Evolutionary conservation across 2,797 vertebrate genomes (phyloP).

Genomic region (Aulostomus chinensis): DNA sequence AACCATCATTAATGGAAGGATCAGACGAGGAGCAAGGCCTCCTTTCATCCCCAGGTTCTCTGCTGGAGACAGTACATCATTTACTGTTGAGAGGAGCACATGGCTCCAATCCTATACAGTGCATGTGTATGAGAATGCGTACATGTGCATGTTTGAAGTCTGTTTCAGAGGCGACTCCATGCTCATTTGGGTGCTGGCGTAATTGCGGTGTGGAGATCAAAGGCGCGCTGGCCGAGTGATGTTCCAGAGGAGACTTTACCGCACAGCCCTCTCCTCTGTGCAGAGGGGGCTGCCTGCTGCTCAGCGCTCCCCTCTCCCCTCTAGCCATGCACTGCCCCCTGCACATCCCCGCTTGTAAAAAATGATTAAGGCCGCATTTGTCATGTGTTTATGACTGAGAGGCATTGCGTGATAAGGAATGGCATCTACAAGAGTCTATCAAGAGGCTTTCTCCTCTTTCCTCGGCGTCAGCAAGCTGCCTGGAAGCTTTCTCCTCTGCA

Average conservation of each 20-base stretch:
- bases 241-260: slow-evolving; percentile 96
- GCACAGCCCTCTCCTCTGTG: slow-evolving; percentile 91
- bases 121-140: slow-evolving; percentile 77
- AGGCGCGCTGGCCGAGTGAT: slow-evolving; percentile 92
- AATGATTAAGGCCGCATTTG: slow-evolving; percentile 99
- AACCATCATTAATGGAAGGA: slow-evolving; percentile 80
- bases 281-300: slow-evolving; percentile 84
- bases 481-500: slow-evolving; percentile 73
- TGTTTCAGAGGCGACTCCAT: slow-evolving; percentile 81
- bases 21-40: slow-evolving; percentile 76
- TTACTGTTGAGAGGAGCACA: slow-evolving; percentile 78
- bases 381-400: slow-evolving; percentile 98
- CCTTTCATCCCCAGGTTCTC: slow-evolving; percentile 78
- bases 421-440: slow-evolving; percentile 89
- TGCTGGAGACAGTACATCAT: slow-evolving; percentile 80
- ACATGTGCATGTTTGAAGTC: slow-evolving; percentile 83
- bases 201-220: slow-evolving; percentile 99
- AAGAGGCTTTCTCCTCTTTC: slow-evolving; percentile 83
- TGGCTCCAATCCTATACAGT: slow-evolving; percentile 75
- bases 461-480: slow-evolving; percentile 56
- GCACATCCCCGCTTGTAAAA: slow-evolving; percentile 99
- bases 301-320: slow-evolving; percentile 92
- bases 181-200: slow-evolving; percentile 91
- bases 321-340: slow-evolving; percentile 94
- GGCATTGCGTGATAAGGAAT: slow-evolving; percentile 94